Conservation (phyloP, 2,888 invertebrate species). For the Calameuta pallipes region DNA sequence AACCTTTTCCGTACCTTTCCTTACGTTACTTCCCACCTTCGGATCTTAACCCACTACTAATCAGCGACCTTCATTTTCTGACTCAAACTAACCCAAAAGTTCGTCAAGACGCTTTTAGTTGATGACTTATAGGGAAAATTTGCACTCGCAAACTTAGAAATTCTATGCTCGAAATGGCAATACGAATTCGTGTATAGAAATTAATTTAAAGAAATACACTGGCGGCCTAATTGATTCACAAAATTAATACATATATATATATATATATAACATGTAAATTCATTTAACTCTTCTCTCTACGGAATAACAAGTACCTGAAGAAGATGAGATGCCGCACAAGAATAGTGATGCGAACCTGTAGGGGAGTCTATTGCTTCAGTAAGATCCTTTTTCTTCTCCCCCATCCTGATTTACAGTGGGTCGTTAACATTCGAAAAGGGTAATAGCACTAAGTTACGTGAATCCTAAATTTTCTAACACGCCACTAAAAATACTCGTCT, state of each 20-base stretch:
- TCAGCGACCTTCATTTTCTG: constrained; percentile 73
- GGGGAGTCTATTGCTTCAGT: constrained; percentile 62
- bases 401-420: constrained; percentile 77
- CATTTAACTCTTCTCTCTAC: too few species aligned
- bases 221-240: too few species aligned
- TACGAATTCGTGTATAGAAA: too few species aligned
- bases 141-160: neutral
- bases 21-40: neutral
- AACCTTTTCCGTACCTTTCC: neutral
- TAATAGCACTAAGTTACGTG: constrained; percentile 35
- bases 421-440: constrained; percentile 74
- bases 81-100: constrained; percentile 70
- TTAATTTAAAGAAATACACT: too few species aligned
- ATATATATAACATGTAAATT: too few species aligned
- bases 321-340: constrained; percentile 72
- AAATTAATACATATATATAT: too few species aligned
- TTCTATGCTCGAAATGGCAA: too few species aligned
- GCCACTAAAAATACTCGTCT: constrained; percentile 9
- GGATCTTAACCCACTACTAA: neutral
- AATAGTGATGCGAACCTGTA: constrained; percentile 71
- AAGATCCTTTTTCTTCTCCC: constrained; percentile 68
- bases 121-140: constrained; percentile 45
- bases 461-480: constrained; percentile 19
- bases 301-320: constrained; percentile 68
- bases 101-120: constrained; percentile 34